Evolutionary conservation across 2,888 invertebrate genomes (phyloP).

Genomic region (Arge pagana): DNA sequence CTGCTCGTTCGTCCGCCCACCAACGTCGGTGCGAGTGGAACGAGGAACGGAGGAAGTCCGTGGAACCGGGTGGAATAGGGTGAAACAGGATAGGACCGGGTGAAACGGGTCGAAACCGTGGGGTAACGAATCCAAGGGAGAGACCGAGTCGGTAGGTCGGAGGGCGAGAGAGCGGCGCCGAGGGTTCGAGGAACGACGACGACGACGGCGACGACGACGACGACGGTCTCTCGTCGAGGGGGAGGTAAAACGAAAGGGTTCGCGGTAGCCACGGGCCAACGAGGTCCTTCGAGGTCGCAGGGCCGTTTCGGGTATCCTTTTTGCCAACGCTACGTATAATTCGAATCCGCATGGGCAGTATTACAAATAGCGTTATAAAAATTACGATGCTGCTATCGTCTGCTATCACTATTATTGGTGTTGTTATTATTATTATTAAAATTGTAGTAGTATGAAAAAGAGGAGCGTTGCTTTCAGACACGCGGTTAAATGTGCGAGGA

Average conservation of each 20-base stretch:
- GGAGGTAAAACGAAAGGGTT: conserved; percentile 1
- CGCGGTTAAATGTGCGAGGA: too few species aligned
- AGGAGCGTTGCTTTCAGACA: too few species aligned
- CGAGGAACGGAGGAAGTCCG: conserved; percentile 31
- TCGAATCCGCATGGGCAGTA: too few species aligned
- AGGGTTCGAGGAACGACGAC: not conserved
- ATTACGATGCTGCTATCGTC: too few species aligned
- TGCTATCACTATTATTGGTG: too few species aligned
- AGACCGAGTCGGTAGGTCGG: conserved; percentile 36
- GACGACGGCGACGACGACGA: not conserved
- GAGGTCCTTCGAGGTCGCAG: conserved; percentile 50
- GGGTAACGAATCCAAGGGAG: conserved; percentile 47
- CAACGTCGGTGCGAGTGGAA: conserved; percentile 45
- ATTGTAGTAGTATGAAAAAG: too few species aligned
- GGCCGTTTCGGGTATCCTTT: conserved; percentile 49
- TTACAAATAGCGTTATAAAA: too few species aligned
- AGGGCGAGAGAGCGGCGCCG: not conserved
- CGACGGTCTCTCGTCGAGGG: not conserved
- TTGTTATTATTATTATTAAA: too few species aligned
- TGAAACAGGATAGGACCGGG: conserved; percentile 37
- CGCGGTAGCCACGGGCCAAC: conserved; percentile 50
- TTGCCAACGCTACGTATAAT: too few species aligned
- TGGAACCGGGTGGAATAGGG: conserved; percentile 24
- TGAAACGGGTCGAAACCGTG: conserved; percentile 23
- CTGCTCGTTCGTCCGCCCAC: conserved; percentile 32